Conservation (phyloP, 1,140 invertebrate species). For the Rhagoletis pomonella region DNA sequence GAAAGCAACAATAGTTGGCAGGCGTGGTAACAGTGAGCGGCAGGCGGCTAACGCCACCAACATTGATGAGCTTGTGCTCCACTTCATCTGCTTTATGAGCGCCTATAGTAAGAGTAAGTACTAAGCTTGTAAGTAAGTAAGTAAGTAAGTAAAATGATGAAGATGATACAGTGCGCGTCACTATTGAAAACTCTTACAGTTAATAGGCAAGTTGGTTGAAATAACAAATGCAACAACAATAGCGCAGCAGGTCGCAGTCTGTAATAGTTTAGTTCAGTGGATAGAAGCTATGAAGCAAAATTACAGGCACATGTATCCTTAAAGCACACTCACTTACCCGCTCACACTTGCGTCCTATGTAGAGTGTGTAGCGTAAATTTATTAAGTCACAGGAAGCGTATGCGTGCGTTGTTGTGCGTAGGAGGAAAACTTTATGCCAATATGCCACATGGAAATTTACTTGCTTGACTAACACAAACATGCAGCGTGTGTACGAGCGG, state of each 20-base stretch:
- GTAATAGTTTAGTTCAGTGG: background rate
- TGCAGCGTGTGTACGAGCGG: background rate
- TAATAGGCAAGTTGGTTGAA: constrained; percentile 19
- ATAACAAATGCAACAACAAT: background rate
- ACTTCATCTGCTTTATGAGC: constrained; percentile 10
- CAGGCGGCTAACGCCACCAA: background rate
- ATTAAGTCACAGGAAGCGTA: constrained; percentile 42
- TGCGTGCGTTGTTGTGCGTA: background rate
- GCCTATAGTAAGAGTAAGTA: too few species aligned
- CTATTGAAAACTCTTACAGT: constrained; percentile 19
- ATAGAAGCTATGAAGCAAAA: background rate
- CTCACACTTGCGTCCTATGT: background rate
- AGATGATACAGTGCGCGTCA: background rate
- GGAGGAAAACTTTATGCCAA: constrained; percentile 22
- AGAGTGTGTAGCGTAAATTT: background rate
- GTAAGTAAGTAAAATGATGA: constrained; percentile 3
- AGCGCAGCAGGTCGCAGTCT: background rate
- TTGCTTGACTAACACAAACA: background rate
- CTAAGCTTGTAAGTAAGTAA: too few species aligned
- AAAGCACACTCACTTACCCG: too few species aligned
- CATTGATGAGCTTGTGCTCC: constrained; percentile 35
- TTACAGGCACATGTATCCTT: background rate
- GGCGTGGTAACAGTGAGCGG: background rate
- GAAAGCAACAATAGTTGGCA: background rate
- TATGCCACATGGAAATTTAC: constrained; percentile 29